These are phyloP conservation scores for Cardinalis cardinalis DNA, from an alignment of 2,113 vertebrate species.

Conservation along the genomic window DNA sequence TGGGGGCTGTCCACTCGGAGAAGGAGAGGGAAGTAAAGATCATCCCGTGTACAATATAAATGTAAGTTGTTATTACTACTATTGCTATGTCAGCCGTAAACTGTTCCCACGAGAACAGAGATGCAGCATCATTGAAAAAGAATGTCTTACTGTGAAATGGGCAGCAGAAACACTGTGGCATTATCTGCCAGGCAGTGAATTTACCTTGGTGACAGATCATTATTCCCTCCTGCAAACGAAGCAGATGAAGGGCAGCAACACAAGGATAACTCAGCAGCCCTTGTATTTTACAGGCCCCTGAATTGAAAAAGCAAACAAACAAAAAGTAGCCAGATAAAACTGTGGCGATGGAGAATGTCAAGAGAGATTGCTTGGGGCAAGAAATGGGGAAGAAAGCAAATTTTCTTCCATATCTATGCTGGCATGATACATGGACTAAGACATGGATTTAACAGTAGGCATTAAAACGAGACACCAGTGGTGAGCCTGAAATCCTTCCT, in stretches of 20 bases:
- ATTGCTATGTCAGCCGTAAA: constrained; percentile 64
- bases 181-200: constrained; percentile 65
- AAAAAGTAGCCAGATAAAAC: constrained; percentile 6
- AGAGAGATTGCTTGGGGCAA: background rate
- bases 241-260: constrained; percentile 52
- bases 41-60: constrained; percentile 50
- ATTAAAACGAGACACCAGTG: background rate
- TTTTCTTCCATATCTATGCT: background rate
- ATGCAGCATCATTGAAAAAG: constrained; percentile 42
- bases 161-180: constrained; percentile 46
- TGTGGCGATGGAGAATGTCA: background rate
- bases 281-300: constrained; percentile 37
- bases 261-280: constrained; percentile 43
- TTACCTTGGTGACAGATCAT: constrained; percentile 69
- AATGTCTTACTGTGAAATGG: constrained; percentile 55
- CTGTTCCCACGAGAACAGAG: constrained; percentile 59
- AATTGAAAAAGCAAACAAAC: background rate
- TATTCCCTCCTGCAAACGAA: constrained; percentile 60
- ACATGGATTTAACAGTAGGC: background rate
- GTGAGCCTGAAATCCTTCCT: background rate
- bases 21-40: constrained; percentile 58
- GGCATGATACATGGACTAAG: background rate
- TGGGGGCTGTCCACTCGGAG: constrained; percentile 27
- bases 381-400: background rate
- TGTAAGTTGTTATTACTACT: constrained; percentile 64